phyloP scores from a whole-genome alignment of 2,113 vertebrate species.

The Pongo pygmaeus region DNA sequence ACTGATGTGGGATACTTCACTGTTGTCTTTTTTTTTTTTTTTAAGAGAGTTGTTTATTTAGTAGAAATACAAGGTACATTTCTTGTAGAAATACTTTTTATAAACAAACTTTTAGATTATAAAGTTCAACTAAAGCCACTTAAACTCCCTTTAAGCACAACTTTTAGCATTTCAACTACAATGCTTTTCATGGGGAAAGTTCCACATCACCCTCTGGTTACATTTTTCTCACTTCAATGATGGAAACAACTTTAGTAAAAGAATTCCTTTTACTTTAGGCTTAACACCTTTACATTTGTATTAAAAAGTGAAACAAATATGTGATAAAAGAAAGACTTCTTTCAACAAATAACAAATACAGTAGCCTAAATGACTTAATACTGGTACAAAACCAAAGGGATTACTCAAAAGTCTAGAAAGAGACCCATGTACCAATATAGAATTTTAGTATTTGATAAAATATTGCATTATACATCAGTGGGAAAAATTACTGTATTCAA shows the following conservation, averaged over 20 bases:
- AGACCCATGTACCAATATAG: background rate
- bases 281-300: background rate
- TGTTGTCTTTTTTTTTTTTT: too few relatives aligned
- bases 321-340: background rate
- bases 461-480: background rate
- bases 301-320: background rate
- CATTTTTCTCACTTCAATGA: background rate
- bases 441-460: slow-evolving; percentile 25
- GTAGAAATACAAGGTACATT: slow-evolving; percentile 19
- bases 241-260: background rate
- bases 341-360: background rate
- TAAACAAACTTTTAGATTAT: background rate
- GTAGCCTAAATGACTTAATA: background rate
- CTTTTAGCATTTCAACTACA: background rate
- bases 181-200: background rate
- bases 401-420: background rate
- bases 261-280: background rate
- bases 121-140: background rate
- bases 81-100: background rate
- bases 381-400: background rate
- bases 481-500: background rate
- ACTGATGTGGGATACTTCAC: background rate
- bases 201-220: background rate
- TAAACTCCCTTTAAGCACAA: background rate
- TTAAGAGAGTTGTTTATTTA: background rate